Evolutionary conservation across 2,888 invertebrate species (phyloP).

Genomic region (Amiota minor): DNA sequence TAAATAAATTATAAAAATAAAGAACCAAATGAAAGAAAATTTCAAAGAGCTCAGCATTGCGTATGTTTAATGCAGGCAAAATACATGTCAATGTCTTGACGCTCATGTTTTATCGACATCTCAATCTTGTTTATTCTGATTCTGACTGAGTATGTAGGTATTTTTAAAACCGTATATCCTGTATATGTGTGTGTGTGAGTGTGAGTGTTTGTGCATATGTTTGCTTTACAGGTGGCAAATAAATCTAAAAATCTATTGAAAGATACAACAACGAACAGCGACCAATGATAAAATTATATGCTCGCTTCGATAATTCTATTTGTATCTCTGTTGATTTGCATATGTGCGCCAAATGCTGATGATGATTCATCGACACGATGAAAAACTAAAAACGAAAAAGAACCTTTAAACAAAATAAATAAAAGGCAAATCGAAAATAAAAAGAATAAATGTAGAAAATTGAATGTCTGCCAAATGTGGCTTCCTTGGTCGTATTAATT

Average conservation of each 20-base stretch:
- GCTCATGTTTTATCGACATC: conserved; percentile 25
- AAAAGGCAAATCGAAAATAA: background rate
- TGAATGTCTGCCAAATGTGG: conserved; percentile 63
- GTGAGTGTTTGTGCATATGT: conserved; percentile 32
- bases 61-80: conserved; percentile 36
- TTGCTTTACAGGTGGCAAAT: conserved; percentile 66
- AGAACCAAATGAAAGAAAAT: background rate
- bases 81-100: conserved; percentile 63
- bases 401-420: too few relatives aligned
- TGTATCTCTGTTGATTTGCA: background rate
- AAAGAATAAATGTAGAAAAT: conserved; percentile 8
- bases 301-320: conserved; percentile 8
- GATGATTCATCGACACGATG: conserved; percentile 22
- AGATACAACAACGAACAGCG: conserved; percentile 34
- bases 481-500: conserved; percentile 67
- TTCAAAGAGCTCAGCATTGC: background rate
- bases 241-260: conserved; percentile 55
- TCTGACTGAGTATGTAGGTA: background rate
- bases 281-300: conserved; percentile 21
- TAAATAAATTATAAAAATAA: conserved; percentile 29
- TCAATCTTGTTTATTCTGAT: too few relatives aligned
- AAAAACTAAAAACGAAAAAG: conserved; percentile 1
- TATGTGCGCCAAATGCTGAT: conserved; percentile 22
- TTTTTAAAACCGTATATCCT: conserved; percentile 3
- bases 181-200: background rate